Percentiles rank a stretch among this genome's conserved stretches.
Evolutionary conservation across 2,797 vertebrate species (phyloP).

Genomic region (Phrynocephalus forsythii): DNA sequence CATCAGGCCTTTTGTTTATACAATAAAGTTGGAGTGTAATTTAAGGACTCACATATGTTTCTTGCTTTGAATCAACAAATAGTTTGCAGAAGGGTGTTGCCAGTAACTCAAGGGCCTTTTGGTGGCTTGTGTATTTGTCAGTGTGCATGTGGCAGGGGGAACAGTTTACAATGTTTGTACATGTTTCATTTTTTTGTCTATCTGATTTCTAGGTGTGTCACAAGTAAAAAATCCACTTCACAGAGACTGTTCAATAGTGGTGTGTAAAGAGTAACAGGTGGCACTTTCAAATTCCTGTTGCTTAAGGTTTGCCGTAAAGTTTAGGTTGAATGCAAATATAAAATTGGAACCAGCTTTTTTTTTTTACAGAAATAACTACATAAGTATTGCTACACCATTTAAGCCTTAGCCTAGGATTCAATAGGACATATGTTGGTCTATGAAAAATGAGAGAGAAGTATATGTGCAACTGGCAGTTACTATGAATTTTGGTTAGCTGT

Average conservation of each 20-base stretch:
- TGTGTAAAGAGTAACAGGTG: neutral
- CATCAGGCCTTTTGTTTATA: constrained; percentile 14
- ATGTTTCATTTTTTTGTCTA: neutral
- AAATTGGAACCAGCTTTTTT: neutral
- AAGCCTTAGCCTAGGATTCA: neutral
- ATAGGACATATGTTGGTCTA: neutral
- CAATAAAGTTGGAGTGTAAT: neutral
- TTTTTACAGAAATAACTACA: neutral
- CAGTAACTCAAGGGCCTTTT: neutral
- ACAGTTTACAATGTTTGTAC: neutral
- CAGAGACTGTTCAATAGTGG: neutral
- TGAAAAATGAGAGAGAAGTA: neutral
- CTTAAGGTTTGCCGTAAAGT: neutral
- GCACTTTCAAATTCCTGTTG: neutral
- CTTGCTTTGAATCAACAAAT: neutral
- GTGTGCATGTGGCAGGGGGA: neutral
- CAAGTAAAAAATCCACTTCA: neutral
- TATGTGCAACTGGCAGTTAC: neutral
- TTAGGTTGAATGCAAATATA: constrained; percentile 12
- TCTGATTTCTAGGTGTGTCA: neutral
- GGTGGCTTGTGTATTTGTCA: neutral
- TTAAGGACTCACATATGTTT: constrained; percentile 3
- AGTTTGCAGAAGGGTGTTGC: constrained; percentile 13
- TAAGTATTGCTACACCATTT: neutral
- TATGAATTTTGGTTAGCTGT: neutral